Base-by-base conservation (phyloP, 2,888 invertebrate genomes). In the Octonoba sinensis region DNA sequence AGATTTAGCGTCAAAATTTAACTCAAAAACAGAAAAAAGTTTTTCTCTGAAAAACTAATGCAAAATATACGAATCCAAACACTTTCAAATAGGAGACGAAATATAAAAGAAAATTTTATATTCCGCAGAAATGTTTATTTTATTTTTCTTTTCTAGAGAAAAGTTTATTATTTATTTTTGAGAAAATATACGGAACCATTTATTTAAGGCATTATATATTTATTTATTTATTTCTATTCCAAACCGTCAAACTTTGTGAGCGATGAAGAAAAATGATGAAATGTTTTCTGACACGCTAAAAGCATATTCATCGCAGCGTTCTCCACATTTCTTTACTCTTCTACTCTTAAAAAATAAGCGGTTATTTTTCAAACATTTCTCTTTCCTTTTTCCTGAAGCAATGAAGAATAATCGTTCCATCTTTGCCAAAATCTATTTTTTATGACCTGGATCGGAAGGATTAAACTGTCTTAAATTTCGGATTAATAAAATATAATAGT, bases 281-380 rank as follows among this genome's bases (percentile, higher is more conserved):
- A 72, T 72, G 71, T 59, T 66, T 72, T 54, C 66, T 78, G 78
- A 78, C 78, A 78, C 72, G 78, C 78, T 78, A 78, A 78, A 78
- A 78, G 78, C 78, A 71, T 78, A 78, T 78, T 72, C 66, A 78
- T 78, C 72, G 66, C 47, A 22, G 59, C 69, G 16, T 70, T 54
- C 13, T 36, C 57, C 56, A 11, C 24, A 67, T 62, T 76, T 57
- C 20, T 64, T 57, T 62, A 11, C 46, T 27, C 20, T 16, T n/a
- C 44, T 22, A 57, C 18, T 20, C 22, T 57, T 57, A 57, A 57
- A 57, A 57, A 20, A 22, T 20, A 57, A 57, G 22, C 22, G 13
- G 20, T 13, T 22, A 57, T 22, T 18, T 54, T 57, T 57, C 13
- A n/a, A 57, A 24, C 20, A 22, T 22, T 66, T 56, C 22, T 22